Conservation (phyloP, 2,113 vertebrate species). For the Grantiella picta region DNA sequence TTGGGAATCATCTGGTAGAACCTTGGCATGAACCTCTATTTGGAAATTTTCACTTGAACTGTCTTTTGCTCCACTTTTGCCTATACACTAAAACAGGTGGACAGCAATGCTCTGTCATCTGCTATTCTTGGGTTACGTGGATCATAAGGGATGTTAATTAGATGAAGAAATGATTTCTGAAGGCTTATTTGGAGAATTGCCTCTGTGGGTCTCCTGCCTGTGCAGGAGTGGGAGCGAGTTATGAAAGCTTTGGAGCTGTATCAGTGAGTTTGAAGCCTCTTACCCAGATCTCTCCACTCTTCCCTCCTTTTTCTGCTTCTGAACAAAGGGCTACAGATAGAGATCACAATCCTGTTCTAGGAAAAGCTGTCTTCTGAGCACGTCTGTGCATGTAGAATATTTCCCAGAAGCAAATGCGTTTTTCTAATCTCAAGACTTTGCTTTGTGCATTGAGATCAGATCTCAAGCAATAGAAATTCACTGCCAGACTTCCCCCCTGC, state of each 20-base stretch:
- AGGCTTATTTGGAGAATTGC: neutral
- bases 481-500: constrained; percentile 29
- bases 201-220: neutral
- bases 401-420: constrained; percentile 39
- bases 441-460: constrained; percentile 18
- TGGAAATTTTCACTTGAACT: neutral
- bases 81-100: neutral
- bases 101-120: neutral
- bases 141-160: neutral
- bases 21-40: neutral
- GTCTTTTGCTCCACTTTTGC: neutral
- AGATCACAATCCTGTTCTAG: neutral
- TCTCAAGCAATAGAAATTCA: constrained; percentile 21
- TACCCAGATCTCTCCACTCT: neutral
- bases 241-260: neutral
- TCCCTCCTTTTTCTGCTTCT: neutral
- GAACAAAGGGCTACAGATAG: neutral
- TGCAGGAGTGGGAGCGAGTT: neutral
- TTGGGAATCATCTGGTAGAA: neutral
- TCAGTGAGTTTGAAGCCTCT: neutral
- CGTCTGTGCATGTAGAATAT: constrained; percentile 1
- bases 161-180: neutral
- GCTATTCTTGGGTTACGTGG: neutral
- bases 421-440: constrained; percentile 16
- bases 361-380: neutral